Conservation (phyloP, 2,797 vertebrate genomes). For the Dryobates pubescens region DNA sequence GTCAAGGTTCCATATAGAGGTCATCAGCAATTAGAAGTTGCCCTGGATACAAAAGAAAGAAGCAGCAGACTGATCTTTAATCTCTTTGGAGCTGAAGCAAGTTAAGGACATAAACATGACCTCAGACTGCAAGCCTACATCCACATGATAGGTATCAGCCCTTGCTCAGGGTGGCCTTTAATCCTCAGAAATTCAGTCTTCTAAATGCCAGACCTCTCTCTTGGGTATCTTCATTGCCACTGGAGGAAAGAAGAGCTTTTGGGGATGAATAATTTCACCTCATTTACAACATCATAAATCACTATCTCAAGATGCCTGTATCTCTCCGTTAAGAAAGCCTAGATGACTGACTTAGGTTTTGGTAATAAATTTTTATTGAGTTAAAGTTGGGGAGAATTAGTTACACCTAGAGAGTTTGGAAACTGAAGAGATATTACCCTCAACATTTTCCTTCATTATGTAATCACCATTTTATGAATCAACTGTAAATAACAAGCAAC, state of each 20-base stretch:
- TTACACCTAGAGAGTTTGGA: conserved; percentile 8
- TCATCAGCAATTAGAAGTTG: not conserved
- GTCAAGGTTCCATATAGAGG: not conserved
- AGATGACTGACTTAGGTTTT: not conserved
- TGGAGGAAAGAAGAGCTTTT: not conserved
- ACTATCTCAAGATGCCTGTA: not conserved
- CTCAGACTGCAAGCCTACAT: not conserved
- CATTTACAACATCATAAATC: not conserved
- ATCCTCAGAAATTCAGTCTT: not conserved
- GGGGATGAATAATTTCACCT: not conserved
- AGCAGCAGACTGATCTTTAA: not conserved
- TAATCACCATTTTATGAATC: conserved; percentile 62
- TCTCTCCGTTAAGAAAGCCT: not conserved
- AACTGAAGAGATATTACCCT: conserved; percentile 14
- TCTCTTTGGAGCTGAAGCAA: not conserved
- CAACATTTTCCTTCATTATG: conserved; percentile 45
- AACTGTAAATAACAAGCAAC: conserved; percentile 44
- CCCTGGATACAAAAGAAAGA: not conserved
- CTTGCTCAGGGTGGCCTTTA: not conserved
- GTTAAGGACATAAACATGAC: not conserved
- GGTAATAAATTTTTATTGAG: not conserved
- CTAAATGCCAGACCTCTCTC: not conserved
- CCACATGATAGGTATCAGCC: not conserved
- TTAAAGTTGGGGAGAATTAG: conserved; percentile 13
- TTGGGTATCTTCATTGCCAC: not conserved